Evolutionary conservation across 2,113 vertebrate genomes (phyloP), one percentile per base, ranked within the genome.

Genomic region (Tilapia sparmanii): DNA sequence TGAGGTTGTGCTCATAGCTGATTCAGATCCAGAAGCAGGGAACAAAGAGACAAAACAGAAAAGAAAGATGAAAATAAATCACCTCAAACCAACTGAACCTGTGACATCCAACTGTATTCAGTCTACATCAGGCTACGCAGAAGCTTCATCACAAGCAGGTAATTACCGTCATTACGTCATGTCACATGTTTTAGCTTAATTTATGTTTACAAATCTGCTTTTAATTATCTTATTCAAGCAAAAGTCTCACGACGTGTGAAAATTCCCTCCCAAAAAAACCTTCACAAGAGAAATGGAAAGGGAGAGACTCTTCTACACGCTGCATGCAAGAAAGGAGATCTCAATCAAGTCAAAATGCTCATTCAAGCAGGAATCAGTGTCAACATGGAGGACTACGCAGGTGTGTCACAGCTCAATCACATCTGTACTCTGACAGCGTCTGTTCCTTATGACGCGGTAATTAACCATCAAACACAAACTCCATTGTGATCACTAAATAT

Each of bases 351-450:
- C 87, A 96, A 93, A 94, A 47, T 26, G n/a, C 94, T 98, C 1
- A 93, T 98, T 93, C 90, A 96, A 45, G 96, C 95, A 91, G 97
- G 97, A 90, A 92, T 97, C 85, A 84, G 92, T 86, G 93, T 98
- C 80, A 96, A 98, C 94, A 82, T 93, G 10, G 90, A 95, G 87
- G 97, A 98, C 87, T 76, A 97, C 86, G 96, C 97, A 97, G 97
- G 98, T 98, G 85, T 13, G 35, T 78, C n/a, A 61, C 54, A 18
- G 10, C n/a, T 66, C 7, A 54, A 13, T 31, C 8, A 19, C 24
- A 26, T 68, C 11, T 29, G 35, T 55, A 35, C 24, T 40, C 18
- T 12, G 45, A 82, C 15, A 22, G 13, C 2, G 15, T 61, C 3
- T 31, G 59, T 82, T 18, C 18, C 2, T 9, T 26, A 76, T 26